Base-by-base conservation (phyloP, 1,140 invertebrate species). In the Tenebrio molitor region DNA sequence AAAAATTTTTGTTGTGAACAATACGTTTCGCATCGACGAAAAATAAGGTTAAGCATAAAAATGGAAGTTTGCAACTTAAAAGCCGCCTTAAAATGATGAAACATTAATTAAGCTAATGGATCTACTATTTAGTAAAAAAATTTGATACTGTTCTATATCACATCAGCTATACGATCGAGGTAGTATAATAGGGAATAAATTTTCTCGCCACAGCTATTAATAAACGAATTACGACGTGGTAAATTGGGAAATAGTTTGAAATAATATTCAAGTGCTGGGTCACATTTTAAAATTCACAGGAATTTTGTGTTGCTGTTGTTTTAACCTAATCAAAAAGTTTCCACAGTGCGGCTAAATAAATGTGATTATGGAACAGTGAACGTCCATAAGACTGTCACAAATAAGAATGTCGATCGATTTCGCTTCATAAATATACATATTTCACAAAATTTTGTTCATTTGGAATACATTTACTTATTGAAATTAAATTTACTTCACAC, bases 31-130 rank as follows among this genome's bases (percentile, higher is more conserved):
- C 19, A 50, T 17, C n/a, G 19, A 50, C 7, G 44, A 21, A 50
- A 50, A 50, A 50, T 50, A 50, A 50, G 19, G 44, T 10, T 19
- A 17, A 21, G 44, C 44, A 50, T 50, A 50, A 50, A 50, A 50
- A 50, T 50, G 15, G 29, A 50, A 19, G 16, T 50, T 50, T 21
- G 44, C 19, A 8, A 21, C 19, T 50, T 10, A 21, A 50, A 50
- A 50, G 17, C 44, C 17, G 17, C 44, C 17, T 50, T 21, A 50
- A 50, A 46, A 50, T 50, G 44, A 50, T 50, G 17, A 50, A 50
- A 50, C 19, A 19, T 50, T 50, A 50, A 50, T 50, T 50, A 50
- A 50, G 44, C 44, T 50, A 50, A 50, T 50, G 44, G 44, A 8
- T 50, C n/a, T 21, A 10, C 44, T 50, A 50, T 50, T 50, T 50